Percentiles rank a stretch among this genome's conserved stretches.
Conservation (phyloP, 2,888 invertebrate species). For the Metacarcinus magister region DNA sequence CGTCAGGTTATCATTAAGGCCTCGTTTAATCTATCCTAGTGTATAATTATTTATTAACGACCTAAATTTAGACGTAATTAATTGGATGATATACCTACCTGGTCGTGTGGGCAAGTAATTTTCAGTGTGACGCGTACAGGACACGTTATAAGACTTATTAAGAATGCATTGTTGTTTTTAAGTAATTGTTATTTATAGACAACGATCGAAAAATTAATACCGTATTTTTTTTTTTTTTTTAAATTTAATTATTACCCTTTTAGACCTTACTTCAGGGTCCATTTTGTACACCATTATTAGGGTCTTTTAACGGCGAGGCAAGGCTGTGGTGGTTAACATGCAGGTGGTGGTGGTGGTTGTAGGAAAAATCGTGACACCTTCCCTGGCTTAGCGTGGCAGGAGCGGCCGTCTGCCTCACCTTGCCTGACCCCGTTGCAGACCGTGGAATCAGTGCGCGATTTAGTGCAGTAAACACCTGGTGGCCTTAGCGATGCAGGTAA, state of each 20-base stretch:
- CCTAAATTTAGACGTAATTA: background rate
- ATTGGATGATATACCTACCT: background rate
- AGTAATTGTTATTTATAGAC: background rate
- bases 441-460: background rate
- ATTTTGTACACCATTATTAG: background rate
- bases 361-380: background rate
- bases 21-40: background rate
- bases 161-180: background rate
- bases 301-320: background rate
- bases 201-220: background rate
- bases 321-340: background rate
- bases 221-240: background rate
- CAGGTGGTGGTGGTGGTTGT: background rate
- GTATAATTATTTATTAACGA: background rate
- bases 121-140: background rate
- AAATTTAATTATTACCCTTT: background rate
- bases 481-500: background rate
- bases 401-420: background rate
- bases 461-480: slow-evolving; percentile 30
- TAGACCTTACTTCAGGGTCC: background rate
- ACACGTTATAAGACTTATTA: background rate
- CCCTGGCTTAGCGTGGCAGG: background rate
- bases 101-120: background rate
- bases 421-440: background rate
- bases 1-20: background rate